Percentiles rank a stretch among this genome's conserved stretches.
Conservation (phyloP, 2,797 vertebrate genomes). For the Sebastes steindachneri region DNA sequence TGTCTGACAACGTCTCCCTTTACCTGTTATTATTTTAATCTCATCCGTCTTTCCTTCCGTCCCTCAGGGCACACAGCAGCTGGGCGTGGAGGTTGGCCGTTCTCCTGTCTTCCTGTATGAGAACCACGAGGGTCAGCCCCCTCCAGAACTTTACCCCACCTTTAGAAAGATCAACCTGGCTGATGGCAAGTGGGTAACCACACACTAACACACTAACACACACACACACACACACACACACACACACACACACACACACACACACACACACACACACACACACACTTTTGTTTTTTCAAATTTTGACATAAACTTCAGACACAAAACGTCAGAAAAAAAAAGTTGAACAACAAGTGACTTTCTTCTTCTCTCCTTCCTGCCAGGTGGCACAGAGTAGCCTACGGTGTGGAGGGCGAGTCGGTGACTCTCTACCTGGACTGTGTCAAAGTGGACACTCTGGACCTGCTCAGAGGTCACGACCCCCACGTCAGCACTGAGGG, state of each 20-base stretch:
- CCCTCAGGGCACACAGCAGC: slow-evolving; percentile 88
- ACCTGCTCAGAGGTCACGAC: slow-evolving; percentile 87
- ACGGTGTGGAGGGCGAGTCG: slow-evolving; percentile 91
- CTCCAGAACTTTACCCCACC: slow-evolving; percentile 92
- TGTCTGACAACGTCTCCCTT: background rate
- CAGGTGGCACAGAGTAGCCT: slow-evolving; percentile 97
- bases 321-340: background rate
- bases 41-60: background rate
- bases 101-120: slow-evolving; percentile 96
- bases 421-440: slow-evolving; percentile 94
- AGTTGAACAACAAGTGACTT: background rate
- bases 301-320: background rate
- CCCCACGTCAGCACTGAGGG: slow-evolving; percentile 91
- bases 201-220: slow-evolving; percentile 7
- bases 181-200: slow-evolving; percentile 92
- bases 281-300: background rate
- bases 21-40: background rate
- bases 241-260: slow-evolving; percentile 28
- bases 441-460: slow-evolving; percentile 87
- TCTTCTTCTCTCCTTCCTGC: background rate
- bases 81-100: slow-evolving; percentile 92
- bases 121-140: slow-evolving; percentile 91
- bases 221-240: slow-evolving; percentile 5
- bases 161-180: slow-evolving; percentile 93
- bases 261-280: slow-evolving; percentile 26